Evolutionary conservation across 1,140 invertebrate genomes (phyloP).

Genomic region (Lordiphosa collinella): DNA sequence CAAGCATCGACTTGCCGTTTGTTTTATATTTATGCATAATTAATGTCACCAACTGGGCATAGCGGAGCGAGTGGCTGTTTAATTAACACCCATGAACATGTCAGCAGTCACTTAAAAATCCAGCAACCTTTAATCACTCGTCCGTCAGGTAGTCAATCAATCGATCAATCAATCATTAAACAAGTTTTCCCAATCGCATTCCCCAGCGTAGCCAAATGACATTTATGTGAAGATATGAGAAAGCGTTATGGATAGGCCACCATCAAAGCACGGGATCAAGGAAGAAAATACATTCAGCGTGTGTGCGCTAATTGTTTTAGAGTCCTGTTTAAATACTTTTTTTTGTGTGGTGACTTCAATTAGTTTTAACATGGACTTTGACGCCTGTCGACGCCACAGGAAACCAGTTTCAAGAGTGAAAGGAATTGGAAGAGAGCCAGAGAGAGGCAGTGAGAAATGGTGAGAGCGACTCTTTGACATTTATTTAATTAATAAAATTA

Average conservation of each 20-base stretch:
- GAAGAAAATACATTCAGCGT: conserved; percentile 43
- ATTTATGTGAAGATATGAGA: conserved; percentile 57
- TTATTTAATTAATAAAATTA: conserved; percentile 74
- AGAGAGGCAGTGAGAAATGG: not conserved
- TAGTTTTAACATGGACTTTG: conserved; percentile 69
- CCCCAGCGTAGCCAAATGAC: conserved; percentile 37
- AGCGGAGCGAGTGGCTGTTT: conserved; percentile 23
- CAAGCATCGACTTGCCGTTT: conserved; percentile 48
- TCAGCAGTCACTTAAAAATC: conserved; percentile 63
- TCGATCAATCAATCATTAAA: conserved; percentile 48
- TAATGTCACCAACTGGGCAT: conserved; percentile 28
- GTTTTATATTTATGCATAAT: conserved; percentile 45
- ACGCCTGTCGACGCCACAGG: conserved; percentile 38
- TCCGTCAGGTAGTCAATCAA: conserved; percentile 64
- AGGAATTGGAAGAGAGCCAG: not conserved
- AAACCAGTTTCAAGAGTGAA: conserved; percentile 51
- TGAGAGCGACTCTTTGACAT: conserved; percentile 45
- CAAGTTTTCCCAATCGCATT: conserved; percentile 48
- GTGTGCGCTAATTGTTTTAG: conserved; percentile 58
- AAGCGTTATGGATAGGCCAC: conserved; percentile 29
- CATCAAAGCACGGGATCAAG: conserved; percentile 12
- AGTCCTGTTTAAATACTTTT: conserved; percentile 28
- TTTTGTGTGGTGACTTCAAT: conserved; percentile 40
- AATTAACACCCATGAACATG: conserved; percentile 69
- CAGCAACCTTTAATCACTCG: conserved; percentile 63